A percentile compares a stretch with the other conserved stretches of the same genome.
These are phyloP conservation scores for Rhinoraja longicauda DNA, from an alignment of 2,797 vertebrate species.

Conservation along the genomic window DNA sequence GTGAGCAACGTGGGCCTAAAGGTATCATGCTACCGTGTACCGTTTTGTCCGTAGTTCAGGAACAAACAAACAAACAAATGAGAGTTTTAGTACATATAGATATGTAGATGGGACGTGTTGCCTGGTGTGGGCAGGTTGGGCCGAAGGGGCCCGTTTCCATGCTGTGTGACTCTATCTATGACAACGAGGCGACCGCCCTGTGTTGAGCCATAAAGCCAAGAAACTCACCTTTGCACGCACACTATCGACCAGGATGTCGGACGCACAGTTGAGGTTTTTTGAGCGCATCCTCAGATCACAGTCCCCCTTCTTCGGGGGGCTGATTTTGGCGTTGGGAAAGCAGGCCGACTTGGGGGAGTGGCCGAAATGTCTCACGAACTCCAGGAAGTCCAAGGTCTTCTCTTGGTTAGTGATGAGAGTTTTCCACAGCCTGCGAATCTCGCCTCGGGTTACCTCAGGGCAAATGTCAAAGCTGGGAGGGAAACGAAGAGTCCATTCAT, in stretches of 20 bases:
- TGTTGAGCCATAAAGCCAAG: no score
- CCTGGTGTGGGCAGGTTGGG: no score
- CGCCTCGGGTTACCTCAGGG: conserved; percentile 53
- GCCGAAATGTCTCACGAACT: conserved; percentile 56
- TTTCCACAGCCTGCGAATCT: conserved; percentile 54
- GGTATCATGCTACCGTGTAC: no score
- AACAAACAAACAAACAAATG: no score
- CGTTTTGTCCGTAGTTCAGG: no score
- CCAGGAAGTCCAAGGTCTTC: conserved; percentile 55
- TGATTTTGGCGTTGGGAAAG: conserved; percentile 50
- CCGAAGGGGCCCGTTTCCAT: no score
- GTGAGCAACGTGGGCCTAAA: no score
- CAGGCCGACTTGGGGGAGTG: conserved; percentile 49
- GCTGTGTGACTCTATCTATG: no score
- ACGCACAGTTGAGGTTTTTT: conserved; percentile 53
- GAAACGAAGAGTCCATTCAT: background rate
- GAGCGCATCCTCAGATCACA: conserved; percentile 47
- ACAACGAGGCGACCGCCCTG: no score
- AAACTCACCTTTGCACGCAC: conserved; percentile 44
- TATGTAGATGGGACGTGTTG: no score
- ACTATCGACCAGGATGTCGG: conserved; percentile 46
- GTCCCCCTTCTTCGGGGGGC: conserved; percentile 43
- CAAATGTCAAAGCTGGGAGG: conserved; percentile 53
- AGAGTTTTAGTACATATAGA: no score
- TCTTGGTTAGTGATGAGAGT: conserved; percentile 57